Conservation (phyloP, 1,140 invertebrate species). For the Drosophila bocki region DNA sequence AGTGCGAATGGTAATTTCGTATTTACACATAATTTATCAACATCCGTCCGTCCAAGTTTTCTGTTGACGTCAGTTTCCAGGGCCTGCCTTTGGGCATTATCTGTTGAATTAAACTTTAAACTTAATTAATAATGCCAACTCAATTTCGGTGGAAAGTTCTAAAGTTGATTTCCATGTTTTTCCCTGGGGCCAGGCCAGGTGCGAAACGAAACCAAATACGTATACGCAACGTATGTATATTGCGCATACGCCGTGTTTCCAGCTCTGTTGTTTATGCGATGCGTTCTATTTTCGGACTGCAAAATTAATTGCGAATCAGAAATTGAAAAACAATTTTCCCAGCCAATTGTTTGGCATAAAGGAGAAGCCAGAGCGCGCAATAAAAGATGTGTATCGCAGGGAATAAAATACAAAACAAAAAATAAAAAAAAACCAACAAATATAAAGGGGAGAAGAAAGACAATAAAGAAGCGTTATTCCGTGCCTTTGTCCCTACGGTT, state of each 20-base stretch:
- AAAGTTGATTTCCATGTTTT: constrained; percentile 40
- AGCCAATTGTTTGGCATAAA: constrained; percentile 51
- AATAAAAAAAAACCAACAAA: constrained; percentile 24
- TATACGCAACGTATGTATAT: constrained; percentile 37
- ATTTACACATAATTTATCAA: constrained; percentile 76
- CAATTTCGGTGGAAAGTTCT: constrained; percentile 25
- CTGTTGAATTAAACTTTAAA: constrained; percentile 46
- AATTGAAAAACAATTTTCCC: constrained; percentile 49
- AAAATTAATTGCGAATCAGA: constrained; percentile 55
- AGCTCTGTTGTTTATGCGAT: constrained; percentile 31
- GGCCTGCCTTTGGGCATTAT: constrained; percentile 12
- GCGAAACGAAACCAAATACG: constrained; percentile 19
- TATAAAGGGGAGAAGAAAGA: constrained; percentile 7
- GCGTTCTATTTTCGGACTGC: constrained; percentile 45
- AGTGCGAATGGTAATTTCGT: constrained; percentile 19
- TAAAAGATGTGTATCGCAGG: constrained; percentile 35
- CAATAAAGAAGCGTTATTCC: constrained; percentile 33
- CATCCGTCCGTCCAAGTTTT: constrained; percentile 28
- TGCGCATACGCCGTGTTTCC: constrained; percentile 60
- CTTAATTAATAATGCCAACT: constrained; percentile 75
- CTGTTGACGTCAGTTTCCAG: constrained; percentile 44
- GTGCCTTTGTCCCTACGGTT: constrained; percentile 33
- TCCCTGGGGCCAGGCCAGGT: constrained; percentile 31
- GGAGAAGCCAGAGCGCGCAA: constrained; percentile 9
- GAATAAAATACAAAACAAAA: constrained; percentile 27